Conservation (phyloP, 2,797 vertebrate species). For the Epinephelus malabaricus region DNA sequence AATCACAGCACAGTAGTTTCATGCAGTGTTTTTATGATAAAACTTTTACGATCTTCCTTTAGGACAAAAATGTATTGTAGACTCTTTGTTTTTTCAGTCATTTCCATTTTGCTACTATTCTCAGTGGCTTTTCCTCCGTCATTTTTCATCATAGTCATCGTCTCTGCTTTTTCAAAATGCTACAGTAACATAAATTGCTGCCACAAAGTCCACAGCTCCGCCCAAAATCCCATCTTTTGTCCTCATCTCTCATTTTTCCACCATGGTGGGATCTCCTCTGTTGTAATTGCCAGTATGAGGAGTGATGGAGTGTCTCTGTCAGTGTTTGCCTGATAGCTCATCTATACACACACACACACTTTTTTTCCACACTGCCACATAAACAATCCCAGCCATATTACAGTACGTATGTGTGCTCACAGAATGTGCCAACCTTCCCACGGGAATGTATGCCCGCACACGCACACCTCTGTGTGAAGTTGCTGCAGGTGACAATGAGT, state of each 20-base stretch:
- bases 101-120: constrained; percentile 35
- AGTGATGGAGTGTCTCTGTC: constrained; percentile 71
- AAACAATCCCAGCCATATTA: neutral
- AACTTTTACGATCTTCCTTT: constrained; percentile 35
- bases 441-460: constrained; percentile 6
- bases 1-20: constrained; percentile 25
- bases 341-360: constrained; percentile 28
- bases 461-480: constrained; percentile 35
- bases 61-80: constrained; percentile 18
- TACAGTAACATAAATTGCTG: constrained; percentile 26
- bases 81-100: neutral
- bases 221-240: constrained; percentile 24
- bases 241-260: constrained; percentile 24
- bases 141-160: constrained; percentile 50
- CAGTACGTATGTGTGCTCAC: constrained; percentile 23
- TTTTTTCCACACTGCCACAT: neutral
- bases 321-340: constrained; percentile 48
- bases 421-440: constrained; percentile 29
- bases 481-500: constrained; percentile 68
- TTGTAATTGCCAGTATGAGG: constrained; percentile 35
- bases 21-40: constrained; percentile 37
- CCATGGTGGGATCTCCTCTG: constrained; percentile 39
- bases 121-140: constrained; percentile 9
- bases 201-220: constrained; percentile 29
- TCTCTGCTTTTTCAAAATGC: constrained; percentile 25